phyloP scores from a whole-genome alignment of 92 coral and sea anemone genomes.

The Metridium senile region DNA sequence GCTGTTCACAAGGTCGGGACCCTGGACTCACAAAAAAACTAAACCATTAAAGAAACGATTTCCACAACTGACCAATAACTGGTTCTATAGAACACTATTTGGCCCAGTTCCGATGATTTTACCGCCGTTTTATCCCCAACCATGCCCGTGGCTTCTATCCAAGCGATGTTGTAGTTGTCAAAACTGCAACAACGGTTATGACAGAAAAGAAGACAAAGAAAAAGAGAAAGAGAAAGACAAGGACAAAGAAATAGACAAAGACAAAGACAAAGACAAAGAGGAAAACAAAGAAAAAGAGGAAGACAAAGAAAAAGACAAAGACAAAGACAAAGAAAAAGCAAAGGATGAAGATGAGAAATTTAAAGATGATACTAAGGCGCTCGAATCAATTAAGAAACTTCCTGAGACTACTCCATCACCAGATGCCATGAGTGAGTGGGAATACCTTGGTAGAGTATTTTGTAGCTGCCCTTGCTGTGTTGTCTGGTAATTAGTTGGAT shows the following conservation, averaged over 20 bases:
- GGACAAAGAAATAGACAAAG: not conserved
- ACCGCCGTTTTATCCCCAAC: slow-evolving; percentile 30
- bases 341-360: not conserved
- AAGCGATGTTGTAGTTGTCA: slow-evolving; percentile 20
- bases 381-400: not conserved
- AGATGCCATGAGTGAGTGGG: slow-evolving; percentile 64
- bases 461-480: slow-evolving; percentile 68
- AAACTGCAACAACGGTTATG: not conserved
- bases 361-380: not conserved
- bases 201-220: not conserved
- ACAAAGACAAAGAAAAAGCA: not conserved
- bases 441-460: slow-evolving; percentile 63
- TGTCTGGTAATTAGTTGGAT: slow-evolving; percentile 41
- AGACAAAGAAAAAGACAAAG: not conserved
- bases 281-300: not conserved
- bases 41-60: not conserved
- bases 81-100: slow-evolving; percentile 14
- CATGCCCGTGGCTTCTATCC: slow-evolving; percentile 23
- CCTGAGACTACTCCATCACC: slow-evolving; percentile 33
- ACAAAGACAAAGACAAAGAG: not conserved
- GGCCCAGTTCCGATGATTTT: slow-evolving; percentile 14
- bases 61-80: not conserved
- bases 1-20: slow-evolving; percentile 20
- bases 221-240: slow-evolving; percentile 6
- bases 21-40: slow-evolving; percentile 24